phyloP scores from a whole-genome alignment of 2,797 vertebrate species.

The Pangasius larnaudii region DNA sequence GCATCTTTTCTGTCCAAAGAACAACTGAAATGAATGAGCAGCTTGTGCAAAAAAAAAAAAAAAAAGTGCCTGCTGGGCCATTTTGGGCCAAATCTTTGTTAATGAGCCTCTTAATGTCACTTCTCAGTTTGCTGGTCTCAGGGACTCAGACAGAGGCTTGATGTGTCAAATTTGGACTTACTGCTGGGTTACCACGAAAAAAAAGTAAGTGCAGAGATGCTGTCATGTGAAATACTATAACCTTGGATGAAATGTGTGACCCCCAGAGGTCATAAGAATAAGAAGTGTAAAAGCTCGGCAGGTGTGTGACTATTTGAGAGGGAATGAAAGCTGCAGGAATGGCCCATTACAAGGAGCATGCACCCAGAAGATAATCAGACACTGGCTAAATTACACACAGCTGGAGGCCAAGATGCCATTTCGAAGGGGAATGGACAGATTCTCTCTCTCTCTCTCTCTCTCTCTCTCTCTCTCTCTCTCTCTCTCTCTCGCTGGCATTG shows the following conservation, averaged over 20 bases:
- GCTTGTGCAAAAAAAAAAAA: neutral
- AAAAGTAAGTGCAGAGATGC: conserved; percentile 46
- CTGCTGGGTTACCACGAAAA: conserved; percentile 30
- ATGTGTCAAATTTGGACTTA: conserved; percentile 25
- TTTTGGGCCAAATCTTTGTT: neutral
- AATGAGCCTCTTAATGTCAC: neutral
- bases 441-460: conserved; percentile 19
- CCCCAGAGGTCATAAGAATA: conserved; percentile 64
- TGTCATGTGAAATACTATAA: conserved; percentile 63
- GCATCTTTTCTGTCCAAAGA: neutral
- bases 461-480: conserved; percentile 4
- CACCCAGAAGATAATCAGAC: conserved; percentile 57
- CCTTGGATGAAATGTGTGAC: conserved; percentile 64
- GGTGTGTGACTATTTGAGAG: conserved; percentile 49
- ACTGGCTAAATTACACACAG: conserved; percentile 54
- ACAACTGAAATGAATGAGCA: neutral
- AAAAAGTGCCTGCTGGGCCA: neutral
- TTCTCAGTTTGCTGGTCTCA: neutral
- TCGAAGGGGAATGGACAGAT: conserved; percentile 40
- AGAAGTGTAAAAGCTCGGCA: conserved; percentile 63
- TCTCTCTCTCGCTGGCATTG: neutral
- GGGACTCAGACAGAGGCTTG: conserved; percentile 21
- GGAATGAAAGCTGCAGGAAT: conserved; percentile 44
- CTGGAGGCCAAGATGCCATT: conserved; percentile 51
- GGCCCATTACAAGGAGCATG: conserved; percentile 52